Base-by-base conservation (phyloP, 2,113 vertebrate genomes). In the Apodemus speciosus region DNA sequence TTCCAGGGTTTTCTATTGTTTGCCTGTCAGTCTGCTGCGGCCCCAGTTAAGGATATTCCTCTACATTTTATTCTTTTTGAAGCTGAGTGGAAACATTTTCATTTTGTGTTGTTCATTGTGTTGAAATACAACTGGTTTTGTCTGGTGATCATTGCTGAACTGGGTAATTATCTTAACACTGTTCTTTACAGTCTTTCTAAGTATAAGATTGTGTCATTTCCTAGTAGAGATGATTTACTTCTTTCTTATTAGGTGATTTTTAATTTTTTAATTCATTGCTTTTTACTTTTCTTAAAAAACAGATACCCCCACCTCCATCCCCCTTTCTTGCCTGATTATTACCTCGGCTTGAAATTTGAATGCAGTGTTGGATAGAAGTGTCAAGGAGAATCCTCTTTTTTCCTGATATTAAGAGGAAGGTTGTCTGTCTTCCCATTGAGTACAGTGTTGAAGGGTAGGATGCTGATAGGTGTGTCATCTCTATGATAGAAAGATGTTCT, bases 1-100 rank as follows among this genome's bases (percentile, higher is more conserved):
- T 95, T 79, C 58, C 58, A 94, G 21, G 81, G 7, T 56, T 85
- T 85, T n/a, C 18, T 92, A 88, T 38, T 88, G 85, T 92, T 90
- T 46, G 25, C 32, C 3, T 46, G 43, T 20, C 81, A 38, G 23
- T 46, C 9, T 83, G 86, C 0, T 75, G 2, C 18, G 92, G 87
- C 15, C 27, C 90, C 93, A 38, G 53, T 86, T 93, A 84, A 68
- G 49, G 53, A 62, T 75, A 87, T 18, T 89, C 1, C 23, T 87
- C 7, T 84, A 11, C 77, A 18, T 69, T 88, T 88, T 91, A 60
- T 73, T 27, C 21, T 80, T 90, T 80, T 85, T 87, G 35, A 84
- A 90, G 81, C 38, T 40, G 58, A 79, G 27, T 86, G 9, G 40
- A 64, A 71, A 73, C 53, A 68, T 60, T 76, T 73, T 72, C 23